Evolutionary conservation across 92 coral and sea anemone species (phyloP), one percentile per base, ranked within the genome.

Genomic region (Meandrina meandrites): DNA sequence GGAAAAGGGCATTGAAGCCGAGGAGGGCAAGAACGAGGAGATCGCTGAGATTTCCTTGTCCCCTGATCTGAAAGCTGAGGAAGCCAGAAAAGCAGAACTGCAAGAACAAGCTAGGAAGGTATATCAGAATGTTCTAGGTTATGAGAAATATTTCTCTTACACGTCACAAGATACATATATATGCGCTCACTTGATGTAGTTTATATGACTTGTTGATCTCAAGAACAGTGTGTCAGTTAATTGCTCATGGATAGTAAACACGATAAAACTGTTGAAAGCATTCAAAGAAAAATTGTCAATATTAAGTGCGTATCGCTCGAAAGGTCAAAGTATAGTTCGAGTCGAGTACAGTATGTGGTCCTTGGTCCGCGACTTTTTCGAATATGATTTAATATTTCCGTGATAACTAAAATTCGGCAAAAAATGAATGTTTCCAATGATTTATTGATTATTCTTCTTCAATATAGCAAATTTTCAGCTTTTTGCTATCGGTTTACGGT

Each of bases 51-150:
- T 97, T 57, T 90, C 90, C 19, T 81, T 91, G 17, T 75, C 83
- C 75, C 96, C 95, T 51, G 98, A 95, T 81, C 86, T 81, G 27
- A 95, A 94, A 75, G 98, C 99, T n/a, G 98, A 95, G 66, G 98
- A 95, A 48, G 98, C 94, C 48, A 92, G 96, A 34, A 97, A 90
- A 51, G 92, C 87, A 79, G 99, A 97, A 71, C 91, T 97, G 34
- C 87, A 91, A 21, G 89, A 78, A 47, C 96, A 97, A 91, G 94
- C 96, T 79, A 87, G 69, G 22, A 95, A 97, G 90, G 99, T 95
- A 91, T 74, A 89, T 66, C 9, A 19, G 31, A 47, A 24, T 74
- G 28, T 27, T 66, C 34, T 4, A 34, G 87, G 76, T 10, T 24
- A 79, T 40, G 84, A 86, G 72, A 34, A 84, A 76, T 76, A 77